Percentiles rank a stretch among this genome's conserved stretches.
Conservation (phyloP, 2,888 invertebrate genomes). For the Lasioglossum vierecki region DNA sequence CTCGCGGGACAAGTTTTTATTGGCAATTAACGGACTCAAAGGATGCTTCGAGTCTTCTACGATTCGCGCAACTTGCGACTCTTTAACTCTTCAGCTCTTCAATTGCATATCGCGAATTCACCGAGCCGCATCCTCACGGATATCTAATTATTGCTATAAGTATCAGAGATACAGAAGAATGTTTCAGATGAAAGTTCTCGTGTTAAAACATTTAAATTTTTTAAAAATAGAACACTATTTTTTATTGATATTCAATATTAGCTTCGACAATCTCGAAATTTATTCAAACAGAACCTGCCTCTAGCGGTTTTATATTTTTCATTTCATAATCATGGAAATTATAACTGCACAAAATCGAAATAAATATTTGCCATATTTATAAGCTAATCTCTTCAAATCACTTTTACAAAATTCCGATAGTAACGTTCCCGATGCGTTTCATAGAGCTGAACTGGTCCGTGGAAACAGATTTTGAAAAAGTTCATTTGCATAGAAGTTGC, state of each 20-base stretch:
- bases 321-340: no score
- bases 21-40: not conserved
- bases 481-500: not conserved
- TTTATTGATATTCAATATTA: no score
- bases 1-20: not conserved
- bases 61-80: not conserved
- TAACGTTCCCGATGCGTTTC: not conserved
- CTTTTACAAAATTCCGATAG: not conserved
- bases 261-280: no score
- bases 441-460: not conserved
- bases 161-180: no score
- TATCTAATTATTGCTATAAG: not conserved
- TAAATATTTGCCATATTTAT: no score
- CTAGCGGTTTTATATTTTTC: no score
- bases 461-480: not conserved
- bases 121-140: not conserved
- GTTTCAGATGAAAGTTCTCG: no score
- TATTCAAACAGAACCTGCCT: no score
- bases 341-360: no score
- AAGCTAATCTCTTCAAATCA: no score
- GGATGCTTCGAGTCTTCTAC: not conserved
- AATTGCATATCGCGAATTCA: not conserved
- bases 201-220: no score
- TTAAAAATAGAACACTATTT: no score
- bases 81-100: not conserved